Conservation (phyloP, 2,888 invertebrate species). For the Phyllotreta cruciferae region DNA sequence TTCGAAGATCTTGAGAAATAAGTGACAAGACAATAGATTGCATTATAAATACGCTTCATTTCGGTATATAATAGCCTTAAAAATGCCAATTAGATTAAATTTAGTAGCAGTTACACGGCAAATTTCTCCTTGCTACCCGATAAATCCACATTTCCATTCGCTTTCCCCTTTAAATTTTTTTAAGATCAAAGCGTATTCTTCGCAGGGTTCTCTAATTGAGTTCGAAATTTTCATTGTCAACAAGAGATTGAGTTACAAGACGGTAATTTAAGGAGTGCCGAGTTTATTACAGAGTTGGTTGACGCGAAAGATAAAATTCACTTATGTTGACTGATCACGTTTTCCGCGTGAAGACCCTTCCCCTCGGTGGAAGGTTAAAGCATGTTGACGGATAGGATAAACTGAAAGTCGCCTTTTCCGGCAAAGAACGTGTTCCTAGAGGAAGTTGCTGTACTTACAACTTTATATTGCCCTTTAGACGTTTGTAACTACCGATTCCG, state of each 20-base stretch:
- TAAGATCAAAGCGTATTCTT: constrained; percentile 37
- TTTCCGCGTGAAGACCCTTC: constrained; percentile 49
- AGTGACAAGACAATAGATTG: constrained; percentile 10
- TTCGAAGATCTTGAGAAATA: not conserved
- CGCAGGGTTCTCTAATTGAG: constrained; percentile 45
- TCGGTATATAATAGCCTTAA: not conserved
- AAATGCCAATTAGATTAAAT: constrained; percentile 15
- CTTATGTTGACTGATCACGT: constrained; percentile 56
- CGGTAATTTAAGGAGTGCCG: constrained; percentile 46
- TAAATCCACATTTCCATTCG: constrained; percentile 23
- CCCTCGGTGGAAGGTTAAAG: constrained; percentile 50
- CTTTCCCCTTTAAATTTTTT: constrained; percentile 34
- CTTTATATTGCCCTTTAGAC: constrained; percentile 38
- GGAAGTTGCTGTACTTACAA: constrained; percentile 49
- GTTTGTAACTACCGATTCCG: constrained; percentile 35
- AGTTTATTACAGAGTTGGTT: constrained; percentile 49
- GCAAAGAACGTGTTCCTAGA: constrained; percentile 52
- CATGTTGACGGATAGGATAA: constrained; percentile 55
- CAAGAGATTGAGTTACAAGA: constrained; percentile 47
- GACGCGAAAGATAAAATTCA: constrained; percentile 51
- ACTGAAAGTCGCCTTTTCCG: constrained; percentile 52
- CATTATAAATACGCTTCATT: constrained; percentile 14
- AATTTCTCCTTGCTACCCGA: not conserved
- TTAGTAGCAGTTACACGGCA: not conserved
- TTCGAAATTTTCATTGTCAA: constrained; percentile 46